Conservation (phyloP, 2,888 invertebrate species). For the Parnassius smintheus region DNA sequence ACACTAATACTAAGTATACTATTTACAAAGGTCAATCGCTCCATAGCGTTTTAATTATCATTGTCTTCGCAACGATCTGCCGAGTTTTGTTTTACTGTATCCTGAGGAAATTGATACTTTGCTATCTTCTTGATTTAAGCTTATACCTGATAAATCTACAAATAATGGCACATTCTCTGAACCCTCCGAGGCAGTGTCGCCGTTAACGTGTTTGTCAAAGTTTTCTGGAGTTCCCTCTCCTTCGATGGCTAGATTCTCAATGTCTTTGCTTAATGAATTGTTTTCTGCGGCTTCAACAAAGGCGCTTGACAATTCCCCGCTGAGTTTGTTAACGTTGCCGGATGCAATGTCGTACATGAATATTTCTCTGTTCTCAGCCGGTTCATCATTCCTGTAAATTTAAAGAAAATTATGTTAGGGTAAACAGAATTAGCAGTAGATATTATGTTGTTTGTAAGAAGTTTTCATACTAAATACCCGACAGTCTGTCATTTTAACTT, state of each 20-base stretch:
- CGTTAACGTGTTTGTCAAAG: conserved; percentile 51
- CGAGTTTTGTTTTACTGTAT: conserved; percentile 78
- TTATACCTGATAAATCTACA: conserved; percentile 72
- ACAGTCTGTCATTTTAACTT: too few species aligned
- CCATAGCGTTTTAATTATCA: conserved; percentile 47
- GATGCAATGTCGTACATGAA: conserved; percentile 92
- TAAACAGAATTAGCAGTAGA: too few species aligned
- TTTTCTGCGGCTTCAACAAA: conserved; percentile 94
- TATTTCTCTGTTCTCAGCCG: conserved; percentile 86
- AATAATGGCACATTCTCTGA: conserved; percentile 79
- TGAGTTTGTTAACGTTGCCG: conserved; percentile 87
- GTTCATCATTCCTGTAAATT: conserved; percentile 70
- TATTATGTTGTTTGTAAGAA: too few species aligned
- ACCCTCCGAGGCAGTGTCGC: conserved; percentile 57
- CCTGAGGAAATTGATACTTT: conserved; percentile 75
- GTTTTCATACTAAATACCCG: too few species aligned
- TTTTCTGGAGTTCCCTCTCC: conserved; percentile 73
- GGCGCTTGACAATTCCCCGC: conserved; percentile 90
- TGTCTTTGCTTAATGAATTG: conserved; percentile 86
- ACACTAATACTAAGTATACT: conserved; percentile 67
- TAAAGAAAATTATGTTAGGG: not conserved
- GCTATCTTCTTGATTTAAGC: conserved; percentile 58
- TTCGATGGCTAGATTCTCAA: conserved; percentile 79
- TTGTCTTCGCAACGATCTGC: conserved; percentile 70
- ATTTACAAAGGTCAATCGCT: conserved; percentile 67